Conservation (phyloP, 1,140 invertebrate genomes). For the Platyura marginata region DNA sequence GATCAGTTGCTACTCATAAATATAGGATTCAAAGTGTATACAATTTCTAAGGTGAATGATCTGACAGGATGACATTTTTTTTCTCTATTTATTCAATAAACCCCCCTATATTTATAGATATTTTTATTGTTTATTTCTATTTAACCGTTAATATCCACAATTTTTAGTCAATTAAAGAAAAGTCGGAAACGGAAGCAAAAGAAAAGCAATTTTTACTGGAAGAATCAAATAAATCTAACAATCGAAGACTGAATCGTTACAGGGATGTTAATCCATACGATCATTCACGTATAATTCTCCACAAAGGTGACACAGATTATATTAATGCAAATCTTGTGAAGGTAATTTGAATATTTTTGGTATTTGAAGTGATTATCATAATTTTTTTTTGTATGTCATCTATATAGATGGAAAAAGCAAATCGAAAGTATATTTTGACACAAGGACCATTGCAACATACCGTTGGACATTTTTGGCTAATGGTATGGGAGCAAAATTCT, state of each 20-base stretch:
- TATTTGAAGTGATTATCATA: background rate
- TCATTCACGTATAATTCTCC: conserved; percentile 70
- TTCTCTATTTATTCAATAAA: background rate
- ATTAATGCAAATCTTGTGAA: conserved; percentile 86
- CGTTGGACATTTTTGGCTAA: conserved; percentile 87
- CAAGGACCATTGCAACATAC: conserved; percentile 81
- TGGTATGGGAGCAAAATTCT: conserved; percentile 91
- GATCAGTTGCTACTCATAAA: no score
- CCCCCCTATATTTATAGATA: conserved; percentile 1
- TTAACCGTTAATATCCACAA: conserved; percentile 5
- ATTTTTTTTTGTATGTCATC: conserved; percentile 11
- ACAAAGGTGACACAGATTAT: conserved; percentile 50
- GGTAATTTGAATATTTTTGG: conserved; percentile 36
- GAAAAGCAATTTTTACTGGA: conserved; percentile 36
- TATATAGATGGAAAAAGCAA: conserved; percentile 56
- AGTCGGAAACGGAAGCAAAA: conserved; percentile 25
- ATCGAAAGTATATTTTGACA: conserved; percentile 79
- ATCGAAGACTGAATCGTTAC: conserved; percentile 51
- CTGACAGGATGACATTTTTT: no score
- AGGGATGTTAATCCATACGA: conserved; percentile 92
- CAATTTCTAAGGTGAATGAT: no score
- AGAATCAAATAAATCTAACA: conserved; percentile 32
- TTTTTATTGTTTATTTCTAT: conserved; percentile 1
- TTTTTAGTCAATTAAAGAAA: conserved; percentile 29
- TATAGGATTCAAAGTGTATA: no score